Evolutionary conservation across 2,113 vertebrate genomes (phyloP).

Genomic region (Nibea albiflora): DNA sequence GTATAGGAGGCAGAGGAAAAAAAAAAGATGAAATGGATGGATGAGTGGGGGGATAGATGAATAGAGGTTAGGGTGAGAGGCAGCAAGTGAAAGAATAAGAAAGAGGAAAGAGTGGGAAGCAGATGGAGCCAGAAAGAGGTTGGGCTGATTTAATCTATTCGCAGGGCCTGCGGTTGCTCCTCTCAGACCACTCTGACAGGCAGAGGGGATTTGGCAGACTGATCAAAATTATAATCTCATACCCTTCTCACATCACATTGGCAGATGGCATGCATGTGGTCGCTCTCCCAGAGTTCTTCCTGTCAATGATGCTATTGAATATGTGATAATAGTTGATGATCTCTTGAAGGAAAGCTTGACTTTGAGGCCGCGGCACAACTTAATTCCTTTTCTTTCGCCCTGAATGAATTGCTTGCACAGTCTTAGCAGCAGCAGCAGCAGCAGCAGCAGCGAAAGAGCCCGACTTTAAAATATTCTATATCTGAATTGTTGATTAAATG

Average conservation of each 20-base stretch:
- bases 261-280: conserved; percentile 71
- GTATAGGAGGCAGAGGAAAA: conserved; percentile 5
- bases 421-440: conserved; percentile 20
- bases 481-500: conserved; percentile 66
- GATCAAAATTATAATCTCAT: conserved; percentile 82
- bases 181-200: conserved; percentile 76
- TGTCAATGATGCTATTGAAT: conserved; percentile 61
- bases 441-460: conserved; percentile 20
- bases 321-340: conserved; percentile 54
- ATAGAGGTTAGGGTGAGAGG: conserved; percentile 64
- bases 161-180: conserved; percentile 71
- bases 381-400: conserved; percentile 11
- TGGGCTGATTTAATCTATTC: conserved; percentile 82
- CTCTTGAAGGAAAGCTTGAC: conserved; percentile 41
- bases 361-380: conserved; percentile 32
- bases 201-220: conserved; percentile 75
- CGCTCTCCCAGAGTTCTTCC: conserved; percentile 38
- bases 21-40: conserved; percentile 68
- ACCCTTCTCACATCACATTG: conserved; percentile 71
- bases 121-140: conserved; percentile 75
- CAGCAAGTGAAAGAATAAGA: conserved; percentile 62
- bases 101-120: conserved; percentile 65
- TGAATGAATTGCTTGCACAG: not conserved
- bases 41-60: conserved; percentile 67
- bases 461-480: conserved; percentile 58